Evolutionary conservation across 53 echinoderm and acorn worm species (phyloP).

Genomic region (Holothuria leucospilota): DNA sequence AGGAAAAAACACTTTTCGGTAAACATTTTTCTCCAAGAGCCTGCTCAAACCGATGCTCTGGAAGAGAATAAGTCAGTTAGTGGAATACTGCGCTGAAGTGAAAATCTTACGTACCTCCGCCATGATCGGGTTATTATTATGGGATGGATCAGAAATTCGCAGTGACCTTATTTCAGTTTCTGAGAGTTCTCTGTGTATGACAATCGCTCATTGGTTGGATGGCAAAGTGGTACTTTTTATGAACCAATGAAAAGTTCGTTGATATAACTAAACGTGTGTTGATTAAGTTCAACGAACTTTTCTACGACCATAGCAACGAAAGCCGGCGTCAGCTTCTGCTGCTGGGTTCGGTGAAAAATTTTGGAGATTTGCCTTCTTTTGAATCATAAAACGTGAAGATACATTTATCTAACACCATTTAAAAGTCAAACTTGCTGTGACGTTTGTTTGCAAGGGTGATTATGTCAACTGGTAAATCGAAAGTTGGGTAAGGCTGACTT

Average conservation of each 20-base stretch:
- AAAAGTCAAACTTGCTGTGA: no score
- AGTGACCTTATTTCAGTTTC: slow-evolving; percentile 3
- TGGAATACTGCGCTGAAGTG: not conserved
- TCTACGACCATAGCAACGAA: slow-evolving; percentile 35
- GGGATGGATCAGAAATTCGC: slow-evolving; percentile 4
- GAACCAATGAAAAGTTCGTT: slow-evolving; percentile 17
- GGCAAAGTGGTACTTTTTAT: no score
- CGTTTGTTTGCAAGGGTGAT: not conserved
- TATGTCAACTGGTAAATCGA: slow-evolving; percentile 28
- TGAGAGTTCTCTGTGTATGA: not conserved
- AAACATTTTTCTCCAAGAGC: no score
- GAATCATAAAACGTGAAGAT: no score
- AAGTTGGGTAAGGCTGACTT: slow-evolving; percentile 8
- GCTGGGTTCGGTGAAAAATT: no score
- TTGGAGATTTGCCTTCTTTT: no score
- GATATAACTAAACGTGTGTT: not conserved
- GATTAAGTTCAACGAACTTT: slow-evolving; percentile 30
- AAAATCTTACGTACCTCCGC: slow-evolving; percentile 41
- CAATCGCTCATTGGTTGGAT: not conserved
- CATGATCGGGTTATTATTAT: slow-evolving; percentile 21
- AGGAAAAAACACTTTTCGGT: no score
- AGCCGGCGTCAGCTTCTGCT: slow-evolving; percentile 21
- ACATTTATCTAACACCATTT: no score
- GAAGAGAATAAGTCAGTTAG: not conserved
- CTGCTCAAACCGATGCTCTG: no score